A percentile compares a stretch with the other conserved stretches of the same genome.
phyloP scores from a whole-genome alignment of 2,797 vertebrate species.

The Megalops cyprinoides region DNA sequence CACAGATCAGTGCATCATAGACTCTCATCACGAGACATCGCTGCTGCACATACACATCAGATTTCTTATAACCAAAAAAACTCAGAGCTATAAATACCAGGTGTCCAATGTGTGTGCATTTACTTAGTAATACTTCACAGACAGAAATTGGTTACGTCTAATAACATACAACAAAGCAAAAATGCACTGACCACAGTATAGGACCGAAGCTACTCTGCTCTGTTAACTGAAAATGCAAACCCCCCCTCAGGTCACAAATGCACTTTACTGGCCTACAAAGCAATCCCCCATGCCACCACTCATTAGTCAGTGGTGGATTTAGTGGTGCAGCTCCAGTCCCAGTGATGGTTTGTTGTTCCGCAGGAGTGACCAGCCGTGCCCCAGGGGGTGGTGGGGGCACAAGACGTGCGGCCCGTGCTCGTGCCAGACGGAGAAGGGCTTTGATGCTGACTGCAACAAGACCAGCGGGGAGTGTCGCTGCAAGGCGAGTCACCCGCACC shows the following conservation, averaged over 20 bases:
- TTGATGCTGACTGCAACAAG: conserved; percentile 93
- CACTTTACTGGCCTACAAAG: not conserved
- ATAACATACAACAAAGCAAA: not conserved
- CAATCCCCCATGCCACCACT: not conserved
- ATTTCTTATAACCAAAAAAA: not conserved
- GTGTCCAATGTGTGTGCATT: too few species aligned
- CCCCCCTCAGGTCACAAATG: too few species aligned
- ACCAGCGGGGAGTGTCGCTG: conserved; percentile 91
- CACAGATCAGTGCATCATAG: not conserved
- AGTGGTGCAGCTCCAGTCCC: too few species aligned
- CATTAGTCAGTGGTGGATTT: too few species aligned
- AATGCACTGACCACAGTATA: not conserved
- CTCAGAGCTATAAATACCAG: not conserved
- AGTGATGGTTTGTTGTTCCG: not conserved
- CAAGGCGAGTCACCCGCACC: conserved; percentile 75
- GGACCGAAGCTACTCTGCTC: too few species aligned
- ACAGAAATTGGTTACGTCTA: too few species aligned
- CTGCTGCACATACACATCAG: not conserved
- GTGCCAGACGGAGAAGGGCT: conserved; percentile 84
- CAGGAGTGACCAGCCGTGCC: conserved; percentile 88
- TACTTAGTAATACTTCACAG: too few species aligned
- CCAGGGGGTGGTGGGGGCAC: conserved; percentile 94
- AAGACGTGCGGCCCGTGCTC: conserved; percentile 92
- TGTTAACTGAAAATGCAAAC: too few species aligned
- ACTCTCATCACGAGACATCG: not conserved